Conservation (phyloP, 2,888 invertebrate species). For the Oxyteleia sp. region DNA sequence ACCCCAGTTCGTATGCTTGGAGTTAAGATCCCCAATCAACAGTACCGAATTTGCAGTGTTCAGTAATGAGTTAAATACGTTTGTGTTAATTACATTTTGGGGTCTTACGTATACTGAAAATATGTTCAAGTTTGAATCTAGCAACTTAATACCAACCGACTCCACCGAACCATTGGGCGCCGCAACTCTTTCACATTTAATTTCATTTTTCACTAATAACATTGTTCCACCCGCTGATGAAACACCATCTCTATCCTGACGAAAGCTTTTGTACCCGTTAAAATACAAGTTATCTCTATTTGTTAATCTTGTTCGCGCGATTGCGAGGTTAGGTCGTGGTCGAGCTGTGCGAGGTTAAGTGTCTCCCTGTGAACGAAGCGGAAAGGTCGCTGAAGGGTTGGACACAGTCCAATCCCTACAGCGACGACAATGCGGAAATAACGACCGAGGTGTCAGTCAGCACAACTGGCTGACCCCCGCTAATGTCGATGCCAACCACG, state of each 20-base stretch:
- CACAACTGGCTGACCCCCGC: too few relatives aligned
- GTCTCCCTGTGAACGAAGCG: too few relatives aligned
- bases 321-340: too few relatives aligned
- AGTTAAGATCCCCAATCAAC: constrained; percentile 72
- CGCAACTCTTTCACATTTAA: not conserved
- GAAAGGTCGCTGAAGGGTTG: too few relatives aligned
- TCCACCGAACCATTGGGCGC: not conserved
- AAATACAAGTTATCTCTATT: not conserved
- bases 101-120: constrained; percentile 21
- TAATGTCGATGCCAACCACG: too few relatives aligned
- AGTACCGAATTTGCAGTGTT: constrained; percentile 26
- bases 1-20: constrained; percentile 59
- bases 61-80: constrained; percentile 52
- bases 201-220: not conserved
- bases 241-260: not conserved
- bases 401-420: too few relatives aligned
- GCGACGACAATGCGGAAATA: too few relatives aligned
- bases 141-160: constrained; percentile 5
- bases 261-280: not conserved
- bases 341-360: too few relatives aligned
- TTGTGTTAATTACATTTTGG: not conserved
- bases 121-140: constrained; percentile 5
- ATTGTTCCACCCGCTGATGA: not conserved
- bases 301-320: too few relatives aligned
- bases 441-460: too few relatives aligned